Evolutionary conservation across 1,140 invertebrate species (phyloP).

Genomic region (Solen grandis): DNA sequence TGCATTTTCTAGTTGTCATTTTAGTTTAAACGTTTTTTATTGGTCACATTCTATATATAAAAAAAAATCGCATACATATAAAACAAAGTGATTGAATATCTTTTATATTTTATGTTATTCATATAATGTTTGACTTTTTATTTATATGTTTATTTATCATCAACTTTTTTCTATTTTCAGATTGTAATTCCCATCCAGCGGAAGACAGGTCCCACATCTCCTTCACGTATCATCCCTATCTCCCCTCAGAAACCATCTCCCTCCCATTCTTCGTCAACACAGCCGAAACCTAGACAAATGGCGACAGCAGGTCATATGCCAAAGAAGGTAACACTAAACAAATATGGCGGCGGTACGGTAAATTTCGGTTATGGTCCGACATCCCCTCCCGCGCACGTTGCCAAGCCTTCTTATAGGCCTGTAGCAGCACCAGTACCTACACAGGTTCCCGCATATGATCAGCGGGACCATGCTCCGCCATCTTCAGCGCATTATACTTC

Average conservation of each 20-base stretch:
- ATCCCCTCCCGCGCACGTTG: neutral
- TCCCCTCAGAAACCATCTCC: conserved; percentile 49
- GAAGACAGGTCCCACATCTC: conserved; percentile 30
- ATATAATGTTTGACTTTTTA: too few relatives aligned
- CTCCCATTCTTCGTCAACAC: conserved; percentile 25
- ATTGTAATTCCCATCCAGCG: conserved; percentile 52
- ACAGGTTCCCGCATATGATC: neutral
- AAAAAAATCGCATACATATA: too few relatives aligned
- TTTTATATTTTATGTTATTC: too few relatives aligned
- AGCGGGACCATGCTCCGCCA: neutral
- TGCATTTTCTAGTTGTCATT: too few relatives aligned
- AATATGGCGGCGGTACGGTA: conserved; percentile 68
- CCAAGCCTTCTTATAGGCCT: conserved; percentile 9
- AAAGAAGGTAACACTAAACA: conserved; percentile 68
- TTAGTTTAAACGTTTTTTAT: too few relatives aligned
- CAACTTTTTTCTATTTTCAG: conserved; percentile 28
- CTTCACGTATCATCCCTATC: conserved; percentile 28
- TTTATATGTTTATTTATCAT: too few relatives aligned
- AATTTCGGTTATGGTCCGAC: conserved; percentile 62
- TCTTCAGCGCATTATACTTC: neutral
- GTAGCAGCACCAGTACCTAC: conserved; percentile 32
- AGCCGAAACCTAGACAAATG: conserved; percentile 42
- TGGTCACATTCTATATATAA: too few relatives aligned
- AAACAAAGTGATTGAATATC: too few relatives aligned
- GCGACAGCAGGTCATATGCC: conserved; percentile 67